Evolutionary conservation across 2,113 vertebrate species (phyloP).

Genomic region (Oreochromis tanganicae): DNA sequence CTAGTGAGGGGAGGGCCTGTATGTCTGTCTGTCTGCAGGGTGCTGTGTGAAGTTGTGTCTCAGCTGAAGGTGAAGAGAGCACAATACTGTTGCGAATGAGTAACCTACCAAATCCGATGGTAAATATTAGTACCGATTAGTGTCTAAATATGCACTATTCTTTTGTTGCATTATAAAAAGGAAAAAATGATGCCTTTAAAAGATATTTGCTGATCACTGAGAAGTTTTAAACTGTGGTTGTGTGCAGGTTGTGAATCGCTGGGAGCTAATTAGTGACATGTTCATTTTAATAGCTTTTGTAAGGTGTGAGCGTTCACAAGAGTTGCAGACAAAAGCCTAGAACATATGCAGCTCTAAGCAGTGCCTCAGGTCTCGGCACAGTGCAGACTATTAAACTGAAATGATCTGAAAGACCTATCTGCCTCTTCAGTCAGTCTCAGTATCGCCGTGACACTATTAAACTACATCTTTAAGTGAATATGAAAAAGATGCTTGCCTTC

Average conservation of each 20-base stretch:
- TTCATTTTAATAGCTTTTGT: slow-evolving; percentile 6
- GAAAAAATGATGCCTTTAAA: neutral
- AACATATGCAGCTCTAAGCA: slow-evolving; percentile 14
- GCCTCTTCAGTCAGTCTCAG: neutral
- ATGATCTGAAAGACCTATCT: neutral
- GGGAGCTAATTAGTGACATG: slow-evolving; percentile 7
- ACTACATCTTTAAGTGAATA: neutral
- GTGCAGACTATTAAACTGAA: neutral
- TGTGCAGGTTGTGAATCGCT: neutral
- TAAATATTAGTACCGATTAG: neutral
- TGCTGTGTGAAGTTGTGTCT: neutral
- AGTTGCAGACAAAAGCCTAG: neutral
- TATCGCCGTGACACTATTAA: neutral
- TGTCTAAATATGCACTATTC: neutral
- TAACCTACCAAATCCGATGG: neutral
- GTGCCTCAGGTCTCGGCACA: neutral
- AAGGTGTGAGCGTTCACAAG: slow-evolving; percentile 26
- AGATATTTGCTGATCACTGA: neutral
- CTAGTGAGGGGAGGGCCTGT: neutral
- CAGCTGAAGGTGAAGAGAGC: neutral
- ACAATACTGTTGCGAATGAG: neutral
- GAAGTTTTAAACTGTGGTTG: neutral
- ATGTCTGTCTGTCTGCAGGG: neutral
- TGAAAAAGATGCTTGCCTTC: neutral
- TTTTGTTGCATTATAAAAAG: neutral